Evolutionary conservation across 2,113 vertebrate species (phyloP), one percentile per base, ranked within the genome.

Genomic region (Nibea coibor): DNA sequence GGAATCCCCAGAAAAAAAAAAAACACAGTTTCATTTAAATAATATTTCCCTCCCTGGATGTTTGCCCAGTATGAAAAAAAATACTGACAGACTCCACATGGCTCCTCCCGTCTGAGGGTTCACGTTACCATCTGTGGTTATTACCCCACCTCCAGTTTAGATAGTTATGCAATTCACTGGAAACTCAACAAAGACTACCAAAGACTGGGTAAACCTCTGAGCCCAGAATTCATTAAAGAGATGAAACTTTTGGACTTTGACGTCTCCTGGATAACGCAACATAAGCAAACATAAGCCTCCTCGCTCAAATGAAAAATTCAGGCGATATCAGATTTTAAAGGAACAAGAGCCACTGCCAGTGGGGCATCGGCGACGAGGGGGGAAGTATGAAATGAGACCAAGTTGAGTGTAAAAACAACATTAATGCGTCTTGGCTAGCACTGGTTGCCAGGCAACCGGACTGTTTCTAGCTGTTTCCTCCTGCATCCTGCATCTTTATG

Each of bases 161-260:
- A 4, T 16, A 26, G 7, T 57, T 47, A 39, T 42, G 47, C 7
- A 62, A 65, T 79, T 72, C 26, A 22, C 24, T 75, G 62, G 45
- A 79, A 86, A 50, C 6, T 59, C 15, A 42, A 39, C 35, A 39
- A 39, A 31, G 31, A 43, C 12, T 1, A 22, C 74, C 45, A 68
- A n/a, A 53, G 22, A 24, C 48, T 54, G 8, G 59, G 51, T 19
- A 70, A 28, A 57, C n/a, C 1, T 54, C 20, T 19, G 47, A 47
- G 56, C 26, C 15, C 3, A 39, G 42, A 61, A 28, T 58, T 53
- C 10, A 12, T 4, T 24, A 10, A 20, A 59, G 22, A 48, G 28
- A n/a, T 51, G 6, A 20, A 12, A 24, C 11, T 58, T 50, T 45
- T 58, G 48, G 73, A 58, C 73, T 63, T 57, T 45, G 62, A 58